Base-by-base conservation (phyloP, 2,113 vertebrate genomes). In the Saccopteryx leptura region DNA sequence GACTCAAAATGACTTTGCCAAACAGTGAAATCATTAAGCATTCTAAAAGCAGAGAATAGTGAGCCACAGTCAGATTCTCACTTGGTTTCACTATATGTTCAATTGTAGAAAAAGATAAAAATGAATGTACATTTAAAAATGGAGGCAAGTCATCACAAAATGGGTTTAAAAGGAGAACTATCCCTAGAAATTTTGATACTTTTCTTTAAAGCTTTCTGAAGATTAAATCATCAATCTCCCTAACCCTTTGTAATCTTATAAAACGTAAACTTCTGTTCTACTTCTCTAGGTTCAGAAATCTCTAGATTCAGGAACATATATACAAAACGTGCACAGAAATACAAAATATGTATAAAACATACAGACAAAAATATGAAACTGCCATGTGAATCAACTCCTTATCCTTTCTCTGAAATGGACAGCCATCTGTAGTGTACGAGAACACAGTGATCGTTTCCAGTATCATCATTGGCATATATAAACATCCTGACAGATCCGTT, bases 1-100 rank as follows among this genome's bases (percentile, higher is more conserved):
- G 76, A 61, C 31, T 95, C 61, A 50, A 94, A 94, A 92, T 56
- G 28, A 83, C 12, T 92, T 31, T 72, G 50, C 46, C n/a, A 33
- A 94, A 90, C 46, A 50, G 2, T 31, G 13, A 82, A 94, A 75
- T 91, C n/a, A 93, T 19, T 58, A 54, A 63, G 61, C 71, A 39
- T n/a, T 50, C 48, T 92, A 19, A 63, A 80, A 94, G 54, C 31
- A 95, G 24, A 80, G 7, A 90, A 54, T 0, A 81, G 7, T 31
- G 33, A 88, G 50, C 21, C 52, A 87, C 9, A 75, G 68, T 56
- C 31, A 68, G 39, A 92, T 7, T 80, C 15, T 17, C 76, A 82
- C 0, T 82, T 7, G 23, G 82, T 31, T 72, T 86, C 86, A 63
- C 9, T 65, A 0, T 23, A 19, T 71, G 31, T 61, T 85, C 74